Base-by-base conservation (phyloP, 2,113 vertebrate species). In the Alces alces region DNA sequence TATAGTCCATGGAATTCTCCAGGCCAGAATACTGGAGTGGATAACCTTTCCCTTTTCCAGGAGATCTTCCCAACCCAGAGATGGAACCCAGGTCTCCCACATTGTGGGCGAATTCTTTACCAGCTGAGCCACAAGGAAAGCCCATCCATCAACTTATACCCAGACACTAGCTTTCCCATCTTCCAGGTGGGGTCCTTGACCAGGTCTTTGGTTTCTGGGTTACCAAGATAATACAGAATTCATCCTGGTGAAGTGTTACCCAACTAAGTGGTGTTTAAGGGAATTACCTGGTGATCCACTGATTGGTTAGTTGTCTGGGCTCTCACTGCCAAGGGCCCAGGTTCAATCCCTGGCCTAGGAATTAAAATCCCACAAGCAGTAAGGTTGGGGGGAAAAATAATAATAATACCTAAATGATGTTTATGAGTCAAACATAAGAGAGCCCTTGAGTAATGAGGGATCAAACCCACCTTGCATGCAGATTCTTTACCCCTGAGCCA, bases 181-280 rank as follows among this genome's bases (percentile, higher is more conserved):
- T 87, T 95, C 84, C 55, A 86, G 47, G 36, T 52, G 39, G 17
- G 43, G 27, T 88, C 82, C 80, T 89, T 93, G 52, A 55, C 57
- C 27, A 17, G 60, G 19, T 52, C 19, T 80, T 2, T 82, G 39
- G 3, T 25, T 87, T 95, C 21, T 60, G n/a, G 39, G 6, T 90
- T 87, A 60, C 80, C 33, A 39, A 93, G 92, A 66, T 83, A 93
- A 28, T 55, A 58, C 58, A 73, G 13, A 88, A 4, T 50, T 91
- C 80, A 78, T 93, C 83, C 27, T 93, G 27, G n/a, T 85, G 30
- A 95, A 39, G 39, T 80, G 33, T 73, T 92, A 90, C 52, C 79
- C 54, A 88, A 33, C 66, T 73, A 95, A 86, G 50, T 90, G 15
- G 66, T 66, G 54, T 78, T 91, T 86, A 88, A 91, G 25, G 70